These are phyloP conservation scores for Adelphocoris suturalis DNA, from an alignment of 2,888 invertebrate species.

Conservation along the genomic window DNA sequence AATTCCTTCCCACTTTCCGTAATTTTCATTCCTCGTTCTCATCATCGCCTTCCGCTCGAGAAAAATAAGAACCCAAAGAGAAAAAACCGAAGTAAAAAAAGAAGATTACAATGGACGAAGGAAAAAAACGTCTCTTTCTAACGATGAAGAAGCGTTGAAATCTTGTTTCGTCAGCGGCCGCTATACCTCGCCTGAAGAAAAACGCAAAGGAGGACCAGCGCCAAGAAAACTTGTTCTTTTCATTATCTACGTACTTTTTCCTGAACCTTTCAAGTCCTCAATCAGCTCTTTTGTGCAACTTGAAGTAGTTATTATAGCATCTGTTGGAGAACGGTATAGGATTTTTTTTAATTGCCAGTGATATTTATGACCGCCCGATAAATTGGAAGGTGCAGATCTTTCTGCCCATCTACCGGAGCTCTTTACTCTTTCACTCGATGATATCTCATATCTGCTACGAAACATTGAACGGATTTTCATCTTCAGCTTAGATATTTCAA, in stretches of 20 bases:
- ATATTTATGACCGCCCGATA: no score
- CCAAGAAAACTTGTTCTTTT: background rate
- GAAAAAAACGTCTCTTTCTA: background rate
- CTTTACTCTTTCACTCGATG: no score
- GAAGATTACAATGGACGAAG: background rate
- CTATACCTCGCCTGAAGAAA: background rate
- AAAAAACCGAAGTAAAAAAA: background rate
- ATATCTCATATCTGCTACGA: no score
- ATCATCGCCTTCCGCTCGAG: background rate
- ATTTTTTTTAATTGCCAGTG: no score
- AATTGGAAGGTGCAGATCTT: no score
- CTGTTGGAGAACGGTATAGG: no score
- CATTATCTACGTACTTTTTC: background rate
- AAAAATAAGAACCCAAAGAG: background rate
- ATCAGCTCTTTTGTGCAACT: background rate
- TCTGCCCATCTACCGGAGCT: no score
- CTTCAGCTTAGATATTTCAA: no score
- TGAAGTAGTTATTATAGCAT: no score
- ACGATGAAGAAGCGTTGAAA: background rate
- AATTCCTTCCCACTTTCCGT: slow-evolving; percentile 1
- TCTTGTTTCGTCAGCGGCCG: background rate
- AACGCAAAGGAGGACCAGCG: background rate
- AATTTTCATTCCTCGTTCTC: background rate
- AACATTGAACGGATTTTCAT: no score
- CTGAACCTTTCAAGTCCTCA: background rate